A percentile compares a stretch with the other conserved stretches of the same genome.
Evolutionary conservation across 2,113 vertebrate species (phyloP).

Genomic region (Astur gentilis): DNA sequence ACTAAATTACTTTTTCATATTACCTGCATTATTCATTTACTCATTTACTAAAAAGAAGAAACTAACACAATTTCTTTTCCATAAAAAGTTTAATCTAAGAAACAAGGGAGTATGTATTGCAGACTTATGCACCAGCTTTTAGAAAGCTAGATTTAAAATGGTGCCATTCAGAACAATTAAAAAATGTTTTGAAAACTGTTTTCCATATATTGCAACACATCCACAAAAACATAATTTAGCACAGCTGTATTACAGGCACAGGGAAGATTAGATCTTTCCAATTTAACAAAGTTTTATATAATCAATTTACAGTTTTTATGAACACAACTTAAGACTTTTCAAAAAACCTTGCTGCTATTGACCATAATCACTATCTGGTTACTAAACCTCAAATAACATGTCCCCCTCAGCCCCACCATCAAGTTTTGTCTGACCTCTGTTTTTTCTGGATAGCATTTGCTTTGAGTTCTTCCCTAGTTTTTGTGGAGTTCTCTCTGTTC

Average conservation of each 20-base stretch:
- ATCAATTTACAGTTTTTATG: neutral
- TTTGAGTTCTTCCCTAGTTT: neutral
- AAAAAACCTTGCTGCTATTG: neutral
- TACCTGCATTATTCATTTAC: neutral
- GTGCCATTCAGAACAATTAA: neutral
- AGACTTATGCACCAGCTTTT: neutral
- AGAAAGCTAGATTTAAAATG: neutral
- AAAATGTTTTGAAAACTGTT: neutral
- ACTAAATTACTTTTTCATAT: neutral
- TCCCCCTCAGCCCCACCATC: neutral
- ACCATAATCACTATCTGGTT: neutral
- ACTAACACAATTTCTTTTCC: neutral
- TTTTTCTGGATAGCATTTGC: neutral
- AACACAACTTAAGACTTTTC: neutral
- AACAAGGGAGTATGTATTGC: neutral
- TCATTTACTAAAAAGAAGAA: neutral
- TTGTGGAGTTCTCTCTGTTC: neutral
- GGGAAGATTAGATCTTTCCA: neutral
- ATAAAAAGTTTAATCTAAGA: neutral
- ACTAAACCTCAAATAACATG: neutral
- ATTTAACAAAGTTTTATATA: neutral
- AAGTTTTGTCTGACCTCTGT: neutral
- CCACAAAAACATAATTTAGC: neutral
- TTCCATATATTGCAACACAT: neutral
- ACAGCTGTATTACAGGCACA: neutral